Evolutionary conservation across 1,140 invertebrate species (phyloP).

Genomic region (Euglossa dilemma): DNA sequence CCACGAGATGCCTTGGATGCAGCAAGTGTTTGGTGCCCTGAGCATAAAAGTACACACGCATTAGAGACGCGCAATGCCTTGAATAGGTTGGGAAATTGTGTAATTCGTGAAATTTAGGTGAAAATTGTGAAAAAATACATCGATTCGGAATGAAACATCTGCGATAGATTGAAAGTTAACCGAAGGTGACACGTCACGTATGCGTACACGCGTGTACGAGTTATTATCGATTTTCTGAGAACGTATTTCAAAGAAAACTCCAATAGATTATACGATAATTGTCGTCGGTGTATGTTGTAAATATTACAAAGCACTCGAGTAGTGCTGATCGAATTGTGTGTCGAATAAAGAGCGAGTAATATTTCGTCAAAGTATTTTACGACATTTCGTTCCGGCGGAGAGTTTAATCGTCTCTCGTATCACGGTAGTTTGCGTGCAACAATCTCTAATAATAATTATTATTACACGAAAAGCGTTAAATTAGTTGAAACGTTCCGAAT

Average conservation of each 20-base stretch:
- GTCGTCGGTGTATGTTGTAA: conserved; percentile 69
- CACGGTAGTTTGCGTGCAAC: not conserved
- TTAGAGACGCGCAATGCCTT: conserved; percentile 31
- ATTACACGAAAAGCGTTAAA: not conserved
- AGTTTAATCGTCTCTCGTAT: not conserved
- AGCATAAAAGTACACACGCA: conserved; percentile 51
- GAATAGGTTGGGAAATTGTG: conserved; percentile 31
- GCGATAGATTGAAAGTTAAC: conserved; percentile 2
- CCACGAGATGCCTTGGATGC: conserved; percentile 80
- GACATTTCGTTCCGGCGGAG: not conserved
- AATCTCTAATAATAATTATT: not conserved
- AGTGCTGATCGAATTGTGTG: conserved; percentile 1
- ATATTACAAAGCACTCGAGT: conserved; percentile 63
- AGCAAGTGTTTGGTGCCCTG: conserved; percentile 76
- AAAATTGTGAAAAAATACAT: not conserved
- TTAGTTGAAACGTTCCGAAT: not conserved
- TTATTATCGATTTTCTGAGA: conserved; percentile 45
- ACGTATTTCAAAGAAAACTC: conserved; percentile 57
- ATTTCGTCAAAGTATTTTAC: not conserved
- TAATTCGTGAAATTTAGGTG: conserved; percentile 32
- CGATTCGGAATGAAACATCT: not conserved
- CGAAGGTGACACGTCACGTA: conserved; percentile 38
- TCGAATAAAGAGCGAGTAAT: not conserved
- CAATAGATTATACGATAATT: conserved; percentile 58
- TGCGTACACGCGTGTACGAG: conserved; percentile 26